A percentile compares a stretch with the other conserved stretches of the same genome.
These are phyloP conservation scores for Zaprionus gabonicus DNA, from an alignment of 1,140 invertebrate species.

Conservation along the genomic window DNA sequence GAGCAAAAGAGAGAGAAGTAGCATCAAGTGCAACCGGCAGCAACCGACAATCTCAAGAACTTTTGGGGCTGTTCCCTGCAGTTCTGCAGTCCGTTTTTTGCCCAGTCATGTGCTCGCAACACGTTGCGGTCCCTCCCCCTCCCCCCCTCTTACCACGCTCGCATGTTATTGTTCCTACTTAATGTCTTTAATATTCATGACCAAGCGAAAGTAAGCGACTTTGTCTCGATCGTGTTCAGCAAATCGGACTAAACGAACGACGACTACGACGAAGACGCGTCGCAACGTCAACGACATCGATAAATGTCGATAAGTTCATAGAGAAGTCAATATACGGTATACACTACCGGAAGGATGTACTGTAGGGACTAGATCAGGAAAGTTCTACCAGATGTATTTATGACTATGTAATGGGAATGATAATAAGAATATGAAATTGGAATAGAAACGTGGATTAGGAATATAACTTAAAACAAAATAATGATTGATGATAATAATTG, in stretches of 20 bases:
- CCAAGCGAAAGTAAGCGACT: slow-evolving; percentile 83
- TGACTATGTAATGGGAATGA: too few species aligned
- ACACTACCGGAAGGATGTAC: not conserved
- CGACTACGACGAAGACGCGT: slow-evolving; percentile 22
- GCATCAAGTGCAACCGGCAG: slow-evolving; percentile 63
- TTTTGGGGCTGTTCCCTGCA: slow-evolving; percentile 28
- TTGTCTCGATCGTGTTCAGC: slow-evolving; percentile 80
- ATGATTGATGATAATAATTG: too few species aligned
- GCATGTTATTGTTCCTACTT: slow-evolving; percentile 79
- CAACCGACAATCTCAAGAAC: slow-evolving; percentile 10
- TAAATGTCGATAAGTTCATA: slow-evolving; percentile 29
- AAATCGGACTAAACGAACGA: slow-evolving; percentile 67
- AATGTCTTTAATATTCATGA: slow-evolving; percentile 83
- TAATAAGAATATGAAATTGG: too few species aligned
- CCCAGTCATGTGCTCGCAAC: slow-evolving; percentile 34
- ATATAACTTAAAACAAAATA: too few species aligned
- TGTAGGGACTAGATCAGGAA: not conserved
- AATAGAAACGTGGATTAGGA: too few species aligned
- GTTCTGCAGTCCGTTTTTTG: slow-evolving; percentile 17
- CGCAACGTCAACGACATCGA: slow-evolving; percentile 37
- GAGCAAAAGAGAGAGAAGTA: slow-evolving; percentile 2
- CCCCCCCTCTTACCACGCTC: slow-evolving; percentile 8
- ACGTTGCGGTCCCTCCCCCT: not conserved
- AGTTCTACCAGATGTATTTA: too few species aligned
- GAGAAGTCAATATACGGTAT: not conserved